Base-by-base conservation (phyloP, 2,797 vertebrate genomes). In the Xiphophorus birchmanni region DNA sequence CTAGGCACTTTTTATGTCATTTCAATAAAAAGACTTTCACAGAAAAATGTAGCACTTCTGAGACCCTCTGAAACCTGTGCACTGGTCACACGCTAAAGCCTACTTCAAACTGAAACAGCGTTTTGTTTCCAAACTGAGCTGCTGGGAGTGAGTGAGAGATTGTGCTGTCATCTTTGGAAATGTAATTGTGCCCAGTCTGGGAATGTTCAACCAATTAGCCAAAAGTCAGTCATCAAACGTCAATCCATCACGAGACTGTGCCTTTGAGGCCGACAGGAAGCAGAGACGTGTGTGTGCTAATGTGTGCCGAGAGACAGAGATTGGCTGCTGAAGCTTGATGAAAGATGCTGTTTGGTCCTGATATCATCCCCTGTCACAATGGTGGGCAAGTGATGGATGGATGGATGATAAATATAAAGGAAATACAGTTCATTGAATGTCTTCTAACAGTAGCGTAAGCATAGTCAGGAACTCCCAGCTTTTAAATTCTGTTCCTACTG, bases 141-240 rank as follows among this genome's bases (percentile, higher is more conserved):
- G 73, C 79, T 80, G 76, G 69, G 73, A 69, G 15, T 48, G 47
- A 74, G 63, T 83, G 77, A 74, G 67, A 58, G 85, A 84, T 48
- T 50, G 32, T 50, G 78, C 32, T 10, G 21, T 29, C 40, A 80
- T 88, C 81, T 89, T 12, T 58, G 67, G 88, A 89, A 76, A 82
- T 80, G 76, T 50, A 76, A 87, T 42, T 72, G 78, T 45, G 56
- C 52, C 82, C 35, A 35, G 73, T 77, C 76, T 0, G 40, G 79
- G 69, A 83, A 82, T 74, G 69, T 80, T 82, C 76, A 81, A 77
- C 77, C 73, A 82, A 80, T 82, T 44, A 79, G 85, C 74, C 45
- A 80, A 82, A 84, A 88, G 89, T 86, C 90, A 92, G 42, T 93
- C 90, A 86, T 88, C 73, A 76, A 73, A 52, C 21, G 54, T 85